Percentiles rank a stretch among this genome's conserved stretches.
Evolutionary conservation across 2,797 vertebrate genomes (phyloP).

Genomic region (Anniella stebbinsi): DNA sequence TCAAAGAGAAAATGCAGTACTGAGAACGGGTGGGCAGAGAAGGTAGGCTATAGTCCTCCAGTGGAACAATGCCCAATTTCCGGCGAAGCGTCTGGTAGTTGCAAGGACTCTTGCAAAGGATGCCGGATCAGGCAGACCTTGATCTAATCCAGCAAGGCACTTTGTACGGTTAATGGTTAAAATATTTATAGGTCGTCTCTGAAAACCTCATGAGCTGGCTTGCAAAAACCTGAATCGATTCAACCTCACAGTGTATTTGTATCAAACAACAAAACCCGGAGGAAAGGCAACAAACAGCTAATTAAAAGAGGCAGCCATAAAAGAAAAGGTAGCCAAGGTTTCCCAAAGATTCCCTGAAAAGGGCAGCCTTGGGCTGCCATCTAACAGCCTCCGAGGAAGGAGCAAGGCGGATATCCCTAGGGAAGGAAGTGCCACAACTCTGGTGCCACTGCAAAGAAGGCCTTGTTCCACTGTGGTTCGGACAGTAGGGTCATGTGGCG

Average conservation of each 20-base stretch:
- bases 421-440: background rate
- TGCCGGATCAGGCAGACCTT: no score
- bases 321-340: background rate
- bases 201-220: background rate
- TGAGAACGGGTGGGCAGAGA: no score
- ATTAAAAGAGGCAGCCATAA: background rate
- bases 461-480: background rate
- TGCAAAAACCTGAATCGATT: background rate
- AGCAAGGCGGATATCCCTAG: background rate
- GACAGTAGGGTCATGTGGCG: background rate
- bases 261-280: background rate
- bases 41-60: no score
- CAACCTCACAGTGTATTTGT: background rate
- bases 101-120: no score
- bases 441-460: background rate
- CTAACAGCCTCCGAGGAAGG: background rate
- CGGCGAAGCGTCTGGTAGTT: no score
- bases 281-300: background rate
- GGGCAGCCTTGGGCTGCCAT: background rate
- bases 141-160: no score
- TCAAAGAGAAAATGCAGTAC: no score
- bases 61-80: no score
- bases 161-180: no score
- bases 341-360: background rate
- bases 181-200: background rate